Evolutionary conservation across 2,113 vertebrate genomes (phyloP).

Genomic region (Eudyptes chrysolophus): DNA sequence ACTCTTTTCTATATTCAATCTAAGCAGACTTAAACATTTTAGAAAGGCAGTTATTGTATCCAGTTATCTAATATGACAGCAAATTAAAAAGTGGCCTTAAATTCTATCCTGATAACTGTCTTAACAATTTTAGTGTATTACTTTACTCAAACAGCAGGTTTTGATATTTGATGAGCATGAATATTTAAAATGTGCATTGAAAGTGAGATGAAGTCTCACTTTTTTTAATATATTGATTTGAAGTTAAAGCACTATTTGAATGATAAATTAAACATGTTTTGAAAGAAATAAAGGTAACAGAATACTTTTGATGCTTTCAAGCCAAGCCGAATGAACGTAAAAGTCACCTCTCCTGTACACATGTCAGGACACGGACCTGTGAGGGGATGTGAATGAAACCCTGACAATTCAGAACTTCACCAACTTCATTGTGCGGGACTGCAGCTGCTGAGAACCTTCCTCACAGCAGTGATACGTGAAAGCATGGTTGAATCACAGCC

Average conservation of each 20-base stretch:
- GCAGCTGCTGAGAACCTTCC: neutral
- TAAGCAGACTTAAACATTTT: neutral
- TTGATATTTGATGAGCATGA: neutral
- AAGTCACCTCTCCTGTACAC: neutral
- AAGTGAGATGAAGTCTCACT: neutral
- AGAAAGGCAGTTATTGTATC: neutral
- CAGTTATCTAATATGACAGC: neutral
- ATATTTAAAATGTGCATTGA: neutral
- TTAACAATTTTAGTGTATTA: neutral
- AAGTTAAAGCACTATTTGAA: neutral
- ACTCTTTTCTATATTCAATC: accelerated
- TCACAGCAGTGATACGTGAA: accelerated
- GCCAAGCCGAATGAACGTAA: neutral
- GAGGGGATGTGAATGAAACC: neutral
- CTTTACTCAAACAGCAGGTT: neutral
- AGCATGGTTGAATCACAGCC: neutral
- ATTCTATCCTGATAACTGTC: neutral
- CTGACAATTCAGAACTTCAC: neutral
- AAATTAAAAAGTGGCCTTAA: neutral
- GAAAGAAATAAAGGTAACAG: neutral
- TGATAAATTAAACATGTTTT: neutral
- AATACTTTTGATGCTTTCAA: neutral
- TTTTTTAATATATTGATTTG: neutral
- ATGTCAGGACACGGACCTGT: neutral
- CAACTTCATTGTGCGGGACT: neutral